Evolutionary conservation across 2,113 vertebrate species (phyloP), one percentile per base, ranked within the genome.

Genomic region (Entomyzon cyanotis): DNA sequence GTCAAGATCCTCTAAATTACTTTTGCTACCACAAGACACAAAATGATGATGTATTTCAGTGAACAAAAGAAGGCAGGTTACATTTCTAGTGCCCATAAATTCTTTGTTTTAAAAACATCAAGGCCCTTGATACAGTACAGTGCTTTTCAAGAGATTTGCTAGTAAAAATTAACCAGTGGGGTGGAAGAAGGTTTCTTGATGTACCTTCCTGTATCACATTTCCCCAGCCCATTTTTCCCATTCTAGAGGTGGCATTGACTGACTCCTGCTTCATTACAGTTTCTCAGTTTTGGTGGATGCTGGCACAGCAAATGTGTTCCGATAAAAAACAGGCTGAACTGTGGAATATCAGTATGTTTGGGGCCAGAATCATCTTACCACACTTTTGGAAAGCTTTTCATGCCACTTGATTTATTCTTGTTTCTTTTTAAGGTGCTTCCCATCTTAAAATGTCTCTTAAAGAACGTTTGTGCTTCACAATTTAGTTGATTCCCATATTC

Each of bases 51-150:
- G 93, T 95, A 96, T 97, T 95, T 96, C 96, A 91, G 73, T 30
- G 83, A 96, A 97, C 95, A 96, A 95, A 97, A 79, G 92, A 94
- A 97, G 93, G 87, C 89, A 89, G 89, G 92, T 94, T 95, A 77
- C 59, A 79, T 50, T 89, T 95, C 89, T 42, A 88, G 62, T 74
- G 89, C 83, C 55, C 82, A 95, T 97, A 97, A 97, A 97, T 97
- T 96, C 94, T 97, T 96, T 97, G 96, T 97, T 97, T 94, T 96
- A 97, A 97, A 97, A 96, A 87, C 95, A 97, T 97, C 95, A 95
- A 91, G 93, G 71, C 31, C 49, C 71, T 94, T 95, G 93, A 95
- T 97, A 84, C 75, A 88, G 68, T 92, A 75, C 68, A 68, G 71
- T 84, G 90, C 58, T 94, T 95, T 97, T 87, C 85, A 90, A 87